Percentiles rank a stretch among this genome's conserved stretches.
These are phyloP conservation scores for Muntiacus reevesi DNA, from an alignment of 2,113 vertebrate genomes.

Conservation along the genomic window DNA sequence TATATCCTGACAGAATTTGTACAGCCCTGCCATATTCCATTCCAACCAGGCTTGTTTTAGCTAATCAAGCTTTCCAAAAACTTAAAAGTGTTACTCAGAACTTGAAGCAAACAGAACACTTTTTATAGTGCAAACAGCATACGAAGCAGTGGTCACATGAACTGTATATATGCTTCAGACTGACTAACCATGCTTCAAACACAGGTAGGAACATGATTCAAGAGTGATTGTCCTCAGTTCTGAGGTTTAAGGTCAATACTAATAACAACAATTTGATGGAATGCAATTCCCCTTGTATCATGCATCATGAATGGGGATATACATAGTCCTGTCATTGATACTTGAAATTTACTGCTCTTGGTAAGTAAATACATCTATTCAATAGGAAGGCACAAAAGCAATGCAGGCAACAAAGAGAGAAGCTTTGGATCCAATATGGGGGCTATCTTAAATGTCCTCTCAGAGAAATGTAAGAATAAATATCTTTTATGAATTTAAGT, in stretches of 20 bases:
- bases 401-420: background rate
- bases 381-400: background rate
- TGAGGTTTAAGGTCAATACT: background rate
- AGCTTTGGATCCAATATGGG: background rate
- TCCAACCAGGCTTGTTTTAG: slow-evolving; percentile 48
- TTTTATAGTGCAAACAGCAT: background rate
- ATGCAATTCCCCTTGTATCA: background rate
- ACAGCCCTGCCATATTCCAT: background rate
- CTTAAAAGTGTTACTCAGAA: slow-evolving; percentile 32
- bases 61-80: slow-evolving; percentile 51
- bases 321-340: background rate
- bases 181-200: background rate
- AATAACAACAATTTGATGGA: background rate
- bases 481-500: background rate
- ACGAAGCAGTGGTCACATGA: background rate
- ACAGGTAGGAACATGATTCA: background rate
- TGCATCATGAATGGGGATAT: background rate
- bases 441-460: background rate
- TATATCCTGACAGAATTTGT: slow-evolving; percentile 36
- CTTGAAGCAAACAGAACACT: slow-evolving; percentile 3
- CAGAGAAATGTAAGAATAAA: background rate
- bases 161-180: background rate
- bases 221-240: background rate
- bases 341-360: background rate
- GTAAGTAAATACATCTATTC: background rate